phyloP scores from a whole-genome alignment of 2,113 vertebrate species.

The Petaurus breviceps region DNA sequence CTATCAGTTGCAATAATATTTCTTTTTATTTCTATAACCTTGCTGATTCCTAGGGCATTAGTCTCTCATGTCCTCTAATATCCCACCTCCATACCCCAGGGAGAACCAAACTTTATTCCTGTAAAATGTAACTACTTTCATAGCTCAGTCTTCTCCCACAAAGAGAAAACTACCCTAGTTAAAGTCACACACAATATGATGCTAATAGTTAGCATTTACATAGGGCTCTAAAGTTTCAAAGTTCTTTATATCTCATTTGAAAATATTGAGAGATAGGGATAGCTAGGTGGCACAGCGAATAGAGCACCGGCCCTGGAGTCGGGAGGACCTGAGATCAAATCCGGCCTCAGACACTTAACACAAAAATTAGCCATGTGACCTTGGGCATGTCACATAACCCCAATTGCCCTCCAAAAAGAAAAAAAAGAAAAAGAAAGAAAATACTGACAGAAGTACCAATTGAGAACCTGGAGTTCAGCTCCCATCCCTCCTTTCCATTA shows the following conservation, averaged over 20 bases:
- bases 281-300: too few relatives aligned
- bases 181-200: background rate
- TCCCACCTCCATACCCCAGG: background rate
- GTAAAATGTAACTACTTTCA: constrained; percentile 1
- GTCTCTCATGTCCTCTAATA: background rate
- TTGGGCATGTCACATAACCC: too few relatives aligned
- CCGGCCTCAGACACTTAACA: too few relatives aligned
- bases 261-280: background rate
- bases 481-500: constrained; percentile 14
- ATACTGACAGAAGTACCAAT: background rate
- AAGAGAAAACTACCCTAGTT: background rate
- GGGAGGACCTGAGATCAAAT: too few relatives aligned
- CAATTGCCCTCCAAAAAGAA: too few relatives aligned
- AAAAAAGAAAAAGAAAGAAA: too few relatives aligned
- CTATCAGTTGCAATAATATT: constrained; percentile 4
- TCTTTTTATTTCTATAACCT: constrained; percentile 15
- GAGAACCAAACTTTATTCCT: constrained; percentile 6
- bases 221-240: background rate
- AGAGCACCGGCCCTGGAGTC: too few relatives aligned
- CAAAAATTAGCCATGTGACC: too few relatives aligned
- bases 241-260: background rate
- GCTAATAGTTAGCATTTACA: background rate
- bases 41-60: constrained; percentile 18
- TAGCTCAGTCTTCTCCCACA: background rate
- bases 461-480: background rate